Percentiles rank a stretch among this genome's conserved stretches.
phyloP scores from a whole-genome alignment of 2,888 invertebrate species.

The Tridacna gigas region DNA sequence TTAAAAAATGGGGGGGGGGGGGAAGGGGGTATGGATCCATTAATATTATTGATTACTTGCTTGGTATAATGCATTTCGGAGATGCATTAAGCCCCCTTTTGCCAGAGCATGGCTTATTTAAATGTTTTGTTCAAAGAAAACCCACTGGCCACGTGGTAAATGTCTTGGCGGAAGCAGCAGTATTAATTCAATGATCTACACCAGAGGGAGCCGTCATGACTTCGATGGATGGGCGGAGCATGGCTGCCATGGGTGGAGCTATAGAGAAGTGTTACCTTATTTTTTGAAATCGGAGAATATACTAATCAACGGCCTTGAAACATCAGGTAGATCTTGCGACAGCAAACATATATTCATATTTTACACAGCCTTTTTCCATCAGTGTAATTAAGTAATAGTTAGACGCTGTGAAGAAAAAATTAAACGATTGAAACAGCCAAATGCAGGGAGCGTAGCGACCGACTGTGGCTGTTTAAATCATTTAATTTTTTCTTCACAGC shows the following conservation, averaged over 20 bases:
- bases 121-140: neutral
- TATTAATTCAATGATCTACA: neutral
- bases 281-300: slow-evolving; percentile 4
- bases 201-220: neutral
- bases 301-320: neutral
- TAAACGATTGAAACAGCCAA: neutral
- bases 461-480: too few species aligned
- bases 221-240: neutral
- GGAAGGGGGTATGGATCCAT: neutral
- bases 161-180: neutral
- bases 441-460: neutral
- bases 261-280: neutral
- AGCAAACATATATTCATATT: neutral
- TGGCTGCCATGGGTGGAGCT: neutral
- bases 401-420: too few species aligned
- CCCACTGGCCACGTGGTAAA: neutral
- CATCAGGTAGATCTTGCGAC: neutral
- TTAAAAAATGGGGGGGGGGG: too few species aligned
- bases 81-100: too few species aligned
- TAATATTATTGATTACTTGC: neutral
- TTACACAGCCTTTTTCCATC: neutral
- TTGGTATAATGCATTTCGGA: too few species aligned
- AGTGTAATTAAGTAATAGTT: too few species aligned
- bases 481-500: too few species aligned
- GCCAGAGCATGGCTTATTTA: too few species aligned